A percentile compares a stretch with the other conserved stretches of the same genome.
Conservation (phyloP, 2,888 invertebrate species). For the Ophion slaviceki region DNA sequence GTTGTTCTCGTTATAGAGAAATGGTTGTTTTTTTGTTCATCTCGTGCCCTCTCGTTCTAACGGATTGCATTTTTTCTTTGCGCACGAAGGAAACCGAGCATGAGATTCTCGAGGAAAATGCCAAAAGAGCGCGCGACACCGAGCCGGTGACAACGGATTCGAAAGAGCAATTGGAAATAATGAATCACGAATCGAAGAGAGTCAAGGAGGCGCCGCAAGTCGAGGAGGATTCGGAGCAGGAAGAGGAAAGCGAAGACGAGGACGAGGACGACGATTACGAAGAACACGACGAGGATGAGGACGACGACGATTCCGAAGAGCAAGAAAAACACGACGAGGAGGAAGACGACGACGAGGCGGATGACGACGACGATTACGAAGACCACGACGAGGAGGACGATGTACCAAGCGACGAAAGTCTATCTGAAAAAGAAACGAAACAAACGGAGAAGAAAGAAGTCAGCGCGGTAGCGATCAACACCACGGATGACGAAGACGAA, state of each 20-base stretch:
- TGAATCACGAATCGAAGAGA: conserved; percentile 60
- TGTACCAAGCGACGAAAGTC: conserved; percentile 50
- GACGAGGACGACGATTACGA: conserved; percentile 69
- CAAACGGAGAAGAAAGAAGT: conserved; percentile 69
- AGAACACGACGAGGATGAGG: conserved; percentile 73
- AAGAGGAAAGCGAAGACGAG: conserved; percentile 72
- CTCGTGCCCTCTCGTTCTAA: background rate
- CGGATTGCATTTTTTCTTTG: conserved; percentile 7
- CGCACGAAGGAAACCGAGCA: conserved; percentile 55
- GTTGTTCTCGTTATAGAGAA: conserved; percentile 20
- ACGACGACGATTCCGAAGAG: conserved; percentile 69
- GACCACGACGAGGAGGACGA: conserved; percentile 58
- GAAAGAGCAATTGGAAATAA: conserved; percentile 32
- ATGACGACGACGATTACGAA: conserved; percentile 69
- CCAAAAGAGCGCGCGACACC: conserved; percentile 58
- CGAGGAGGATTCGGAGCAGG: conserved; percentile 73
- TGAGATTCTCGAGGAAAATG: conserved; percentile 45
- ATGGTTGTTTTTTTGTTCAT: background rate
- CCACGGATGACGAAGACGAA: conserved; percentile 52
- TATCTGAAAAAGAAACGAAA: conserved; percentile 44
- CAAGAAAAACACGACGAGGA: conserved; percentile 71
- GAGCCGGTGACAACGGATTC: conserved; percentile 6
- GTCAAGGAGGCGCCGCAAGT: conserved; percentile 64
- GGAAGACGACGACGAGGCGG: conserved; percentile 72
- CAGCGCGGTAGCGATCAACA: conserved; percentile 68